These are phyloP conservation scores for Apomyelois bistriatella DNA, from an alignment of 2,888 invertebrate species.

Conservation along the genomic window DNA sequence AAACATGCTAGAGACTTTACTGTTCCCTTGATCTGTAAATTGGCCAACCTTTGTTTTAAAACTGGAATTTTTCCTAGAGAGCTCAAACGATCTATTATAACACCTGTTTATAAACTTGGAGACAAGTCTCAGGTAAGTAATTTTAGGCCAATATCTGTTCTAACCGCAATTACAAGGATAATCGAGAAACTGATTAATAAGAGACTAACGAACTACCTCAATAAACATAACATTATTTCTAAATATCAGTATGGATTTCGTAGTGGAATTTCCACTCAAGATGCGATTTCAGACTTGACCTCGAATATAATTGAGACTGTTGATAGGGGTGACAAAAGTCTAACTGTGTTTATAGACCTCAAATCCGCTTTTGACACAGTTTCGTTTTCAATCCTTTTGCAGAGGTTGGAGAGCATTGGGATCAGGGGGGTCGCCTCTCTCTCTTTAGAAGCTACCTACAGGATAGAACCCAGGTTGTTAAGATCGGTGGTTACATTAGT, in stretches of 20 bases:
- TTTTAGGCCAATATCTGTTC: conserved; percentile 23
- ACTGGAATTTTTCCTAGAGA: conserved; percentile 16
- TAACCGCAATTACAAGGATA: conserved; percentile 20
- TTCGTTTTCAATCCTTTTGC: no score
- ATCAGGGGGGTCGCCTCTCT: no score
- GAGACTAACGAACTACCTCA: conserved; percentile 3
- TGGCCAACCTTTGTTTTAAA: conserved; percentile 15
- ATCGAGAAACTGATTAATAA: conserved; percentile 18
- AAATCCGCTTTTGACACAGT: no score
- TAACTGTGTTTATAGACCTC: no score
- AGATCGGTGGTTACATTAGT: no score
- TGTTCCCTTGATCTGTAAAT: conserved; percentile 9
- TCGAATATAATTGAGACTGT: background rate
- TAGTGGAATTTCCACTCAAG: background rate
- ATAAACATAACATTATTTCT: background rate
- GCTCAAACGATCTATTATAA: conserved; percentile 20
- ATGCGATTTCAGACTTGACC: background rate
- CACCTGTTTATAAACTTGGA: conserved; percentile 21
- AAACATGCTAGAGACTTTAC: background rate
- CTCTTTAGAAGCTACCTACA: no score
- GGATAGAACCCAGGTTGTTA: no score
- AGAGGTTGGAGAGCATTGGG: no score
- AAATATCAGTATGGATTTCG: no score
- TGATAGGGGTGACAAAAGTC: no score
- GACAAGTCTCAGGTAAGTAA: conserved; percentile 19